phyloP scores from a whole-genome alignment of 2,797 vertebrate genomes.

The Hoplostethus atlanticus region DNA sequence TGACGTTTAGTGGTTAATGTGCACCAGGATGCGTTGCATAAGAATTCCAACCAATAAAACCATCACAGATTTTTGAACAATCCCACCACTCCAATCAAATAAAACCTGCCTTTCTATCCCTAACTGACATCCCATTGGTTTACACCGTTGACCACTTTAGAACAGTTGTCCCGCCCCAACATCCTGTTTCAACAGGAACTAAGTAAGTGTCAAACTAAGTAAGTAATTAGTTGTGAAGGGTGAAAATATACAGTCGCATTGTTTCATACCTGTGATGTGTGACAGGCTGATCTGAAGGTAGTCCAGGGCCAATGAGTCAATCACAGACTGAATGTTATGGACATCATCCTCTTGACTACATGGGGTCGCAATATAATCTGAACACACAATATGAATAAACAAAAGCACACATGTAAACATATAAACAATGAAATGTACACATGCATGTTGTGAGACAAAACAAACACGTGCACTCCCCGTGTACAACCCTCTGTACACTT shows the following conservation, averaged over 20 bases:
- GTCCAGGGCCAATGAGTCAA: slow-evolving; percentile 96
- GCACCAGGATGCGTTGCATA: too few species aligned
- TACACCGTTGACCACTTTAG: too few species aligned
- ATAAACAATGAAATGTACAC: not conserved
- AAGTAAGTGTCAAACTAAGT: too few species aligned
- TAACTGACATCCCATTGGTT: too few species aligned
- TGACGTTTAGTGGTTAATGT: too few species aligned
- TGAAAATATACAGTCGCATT: not conserved
- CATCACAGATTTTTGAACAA: too few species aligned
- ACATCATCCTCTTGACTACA: slow-evolving; percentile 91
- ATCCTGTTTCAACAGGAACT: too few species aligned
- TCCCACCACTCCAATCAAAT: too few species aligned
- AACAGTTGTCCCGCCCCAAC: too few species aligned
- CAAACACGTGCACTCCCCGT: not conserved
- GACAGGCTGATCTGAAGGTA: slow-evolving; percentile 98
- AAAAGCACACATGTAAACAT: not conserved
- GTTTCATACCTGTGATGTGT: slow-evolving; percentile 92
- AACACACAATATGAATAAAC: slow-evolving; percentile 19
- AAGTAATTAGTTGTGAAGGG: not conserved
- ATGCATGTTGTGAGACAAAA: not conserved
- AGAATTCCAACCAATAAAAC: too few species aligned
- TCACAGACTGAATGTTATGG: slow-evolving; percentile 95
- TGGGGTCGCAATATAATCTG: slow-evolving; percentile 90
- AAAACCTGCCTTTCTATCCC: too few species aligned
- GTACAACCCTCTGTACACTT: not conserved